Conservation (phyloP, 2,888 invertebrate species). For the Monopis laevigella region DNA sequence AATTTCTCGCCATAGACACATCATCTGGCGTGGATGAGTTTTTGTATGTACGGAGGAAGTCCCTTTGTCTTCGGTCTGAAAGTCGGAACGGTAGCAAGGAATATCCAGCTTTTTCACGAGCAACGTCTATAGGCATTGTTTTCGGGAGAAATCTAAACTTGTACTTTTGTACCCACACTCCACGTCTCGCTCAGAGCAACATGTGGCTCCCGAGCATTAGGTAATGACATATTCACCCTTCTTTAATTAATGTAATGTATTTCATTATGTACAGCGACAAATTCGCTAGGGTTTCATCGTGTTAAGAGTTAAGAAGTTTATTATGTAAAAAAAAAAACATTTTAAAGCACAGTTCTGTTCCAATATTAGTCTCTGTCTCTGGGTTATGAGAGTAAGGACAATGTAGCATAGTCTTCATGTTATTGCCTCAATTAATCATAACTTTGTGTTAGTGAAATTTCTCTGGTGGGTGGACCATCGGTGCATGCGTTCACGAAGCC, state of each 20-base stretch:
- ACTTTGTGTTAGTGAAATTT: constrained; percentile 63
- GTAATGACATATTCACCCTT: constrained; percentile 55
- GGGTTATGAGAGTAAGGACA: constrained; percentile 29
- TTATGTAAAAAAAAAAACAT: too few species aligned
- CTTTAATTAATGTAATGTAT: too few species aligned
- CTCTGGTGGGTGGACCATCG: constrained; percentile 48
- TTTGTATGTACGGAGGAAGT: constrained; percentile 61
- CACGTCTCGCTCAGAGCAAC: constrained; percentile 40
- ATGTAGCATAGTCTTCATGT: constrained; percentile 46
- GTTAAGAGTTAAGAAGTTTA: background rate
- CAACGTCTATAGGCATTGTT: constrained; percentile 51
- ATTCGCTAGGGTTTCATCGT: too few species aligned
- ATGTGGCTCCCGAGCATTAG: constrained; percentile 43
- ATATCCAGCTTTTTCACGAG: constrained; percentile 36
- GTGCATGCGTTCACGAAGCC: constrained; percentile 58
- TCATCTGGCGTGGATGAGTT: constrained; percentile 64
- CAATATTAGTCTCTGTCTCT: constrained; percentile 21
- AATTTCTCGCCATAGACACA: constrained; percentile 64
- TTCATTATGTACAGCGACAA: too few species aligned
- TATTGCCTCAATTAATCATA: constrained; percentile 65
- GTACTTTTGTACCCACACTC: constrained; percentile 36
- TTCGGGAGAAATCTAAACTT: constrained; percentile 49
- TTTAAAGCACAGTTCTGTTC: constrained; percentile 13
- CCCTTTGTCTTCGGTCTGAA: constrained; percentile 59
- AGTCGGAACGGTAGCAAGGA: constrained; percentile 62